Percentiles rank a stretch among this genome's conserved stretches.
These are phyloP conservation scores for Microcebus jonahi DNA, from an alignment of 2,113 vertebrate species.

Conservation along the genomic window DNA sequence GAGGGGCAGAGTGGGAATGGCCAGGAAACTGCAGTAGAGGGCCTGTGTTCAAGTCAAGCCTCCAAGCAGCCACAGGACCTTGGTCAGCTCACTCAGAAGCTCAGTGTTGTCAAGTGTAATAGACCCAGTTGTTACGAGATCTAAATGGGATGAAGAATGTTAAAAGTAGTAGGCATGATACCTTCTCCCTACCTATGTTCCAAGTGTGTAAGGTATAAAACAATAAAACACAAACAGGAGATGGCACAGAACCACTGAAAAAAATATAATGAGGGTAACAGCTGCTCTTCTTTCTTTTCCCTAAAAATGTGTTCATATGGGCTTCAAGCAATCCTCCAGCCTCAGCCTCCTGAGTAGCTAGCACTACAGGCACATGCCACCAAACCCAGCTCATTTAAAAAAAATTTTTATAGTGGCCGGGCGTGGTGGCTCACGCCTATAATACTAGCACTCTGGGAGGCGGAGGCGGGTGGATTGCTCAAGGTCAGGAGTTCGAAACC, in stretches of 20 bases:
- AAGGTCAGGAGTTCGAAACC: too few relatives aligned
- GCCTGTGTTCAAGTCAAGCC: background rate
- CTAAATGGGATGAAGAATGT: background rate
- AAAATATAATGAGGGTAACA: slow-evolving; percentile 39
- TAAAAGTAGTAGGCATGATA: slow-evolving; percentile 5
- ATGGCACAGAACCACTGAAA: slow-evolving; percentile 1
- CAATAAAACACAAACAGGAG: slow-evolving; percentile 9
- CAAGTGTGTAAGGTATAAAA: background rate
- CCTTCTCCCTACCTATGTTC: background rate
- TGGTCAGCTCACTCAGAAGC: background rate
- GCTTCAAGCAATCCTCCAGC: too few relatives aligned
- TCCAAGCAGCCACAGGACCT: background rate
- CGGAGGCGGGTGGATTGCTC: too few relatives aligned
- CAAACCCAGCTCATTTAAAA: too few relatives aligned
- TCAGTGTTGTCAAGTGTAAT: background rate
- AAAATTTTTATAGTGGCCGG: too few relatives aligned
- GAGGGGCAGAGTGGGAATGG: background rate
- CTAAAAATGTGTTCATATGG: background rate
- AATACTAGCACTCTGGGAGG: too few relatives aligned
- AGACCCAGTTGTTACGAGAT: background rate
- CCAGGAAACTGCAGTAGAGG: background rate
- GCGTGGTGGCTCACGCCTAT: too few relatives aligned
- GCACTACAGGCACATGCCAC: too few relatives aligned
- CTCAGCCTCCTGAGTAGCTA: too few relatives aligned
- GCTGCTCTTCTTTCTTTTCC: slow-evolving; percentile 35